Percentiles rank a stretch among this genome's conserved stretches.
Evolutionary conservation across 2,113 vertebrate genomes (phyloP).

Genomic region (Amazona guildingii): DNA sequence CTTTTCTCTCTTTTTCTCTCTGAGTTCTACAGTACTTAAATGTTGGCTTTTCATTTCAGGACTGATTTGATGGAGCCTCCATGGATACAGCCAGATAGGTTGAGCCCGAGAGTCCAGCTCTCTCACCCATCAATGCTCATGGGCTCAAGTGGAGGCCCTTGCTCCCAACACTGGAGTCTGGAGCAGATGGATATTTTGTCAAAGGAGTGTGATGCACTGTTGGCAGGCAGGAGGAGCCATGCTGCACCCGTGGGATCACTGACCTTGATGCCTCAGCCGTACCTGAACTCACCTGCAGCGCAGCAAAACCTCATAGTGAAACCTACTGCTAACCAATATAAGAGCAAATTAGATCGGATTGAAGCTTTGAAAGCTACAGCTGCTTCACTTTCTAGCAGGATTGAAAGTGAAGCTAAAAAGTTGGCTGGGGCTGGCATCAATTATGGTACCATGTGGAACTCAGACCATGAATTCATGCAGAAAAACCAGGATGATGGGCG

Average conservation of each 20-base stretch:
- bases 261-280: constrained; percentile 55
- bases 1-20: background rate
- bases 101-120: constrained; percentile 70
- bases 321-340: constrained; percentile 68
- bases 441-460: constrained; percentile 72
- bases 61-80: constrained; percentile 75
- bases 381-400: constrained; percentile 88
- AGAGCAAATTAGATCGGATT: constrained; percentile 83
- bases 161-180: constrained; percentile 81
- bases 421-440: constrained; percentile 84
- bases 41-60: constrained; percentile 67
- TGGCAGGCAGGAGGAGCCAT: constrained; percentile 57
- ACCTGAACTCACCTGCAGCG: constrained; percentile 55
- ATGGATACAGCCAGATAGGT: constrained; percentile 77
- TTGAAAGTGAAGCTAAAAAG: constrained; percentile 91
- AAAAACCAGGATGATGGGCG: constrained; percentile 54
- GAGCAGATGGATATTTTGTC: constrained; percentile 74
- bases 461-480: constrained; percentile 60
- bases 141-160: constrained; percentile 72
- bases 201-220: constrained; percentile 72
- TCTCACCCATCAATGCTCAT: constrained; percentile 38
- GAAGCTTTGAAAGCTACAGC: constrained; percentile 93
- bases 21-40: background rate
- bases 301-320: constrained; percentile 67
- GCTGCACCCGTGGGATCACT: constrained; percentile 32